phyloP scores from a whole-genome alignment of 2,113 vertebrate genomes.

The Gorsachius goisagi region DNA sequence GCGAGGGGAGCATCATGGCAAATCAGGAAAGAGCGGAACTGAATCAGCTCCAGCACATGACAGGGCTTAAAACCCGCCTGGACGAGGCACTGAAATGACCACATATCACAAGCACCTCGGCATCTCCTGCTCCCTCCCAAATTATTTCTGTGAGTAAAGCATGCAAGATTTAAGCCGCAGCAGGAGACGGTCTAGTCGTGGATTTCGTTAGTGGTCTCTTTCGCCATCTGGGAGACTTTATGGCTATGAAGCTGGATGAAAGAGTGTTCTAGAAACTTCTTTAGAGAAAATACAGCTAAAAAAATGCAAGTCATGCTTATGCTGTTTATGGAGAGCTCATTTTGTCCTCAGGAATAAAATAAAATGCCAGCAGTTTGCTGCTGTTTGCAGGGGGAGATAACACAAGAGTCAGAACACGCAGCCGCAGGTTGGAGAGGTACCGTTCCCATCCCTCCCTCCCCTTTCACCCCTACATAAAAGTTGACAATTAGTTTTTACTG shows the following conservation, averaged over 20 bases:
- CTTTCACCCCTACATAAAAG: slow-evolving; percentile 56
- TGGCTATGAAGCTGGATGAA: neutral
- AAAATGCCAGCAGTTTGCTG: neutral
- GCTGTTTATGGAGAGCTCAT: neutral
- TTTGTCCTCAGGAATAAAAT: neutral
- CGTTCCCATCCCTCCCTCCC: neutral
- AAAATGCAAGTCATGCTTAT: neutral
- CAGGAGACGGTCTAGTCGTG: neutral
- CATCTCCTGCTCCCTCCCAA: neutral
- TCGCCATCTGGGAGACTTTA: neutral
- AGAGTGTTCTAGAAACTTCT: slow-evolving; percentile 26
- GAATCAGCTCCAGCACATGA: slow-evolving; percentile 13
- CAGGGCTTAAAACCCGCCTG: neutral
- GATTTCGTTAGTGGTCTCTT: slow-evolving; percentile 13
- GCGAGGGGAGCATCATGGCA: neutral
- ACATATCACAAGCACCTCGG: neutral
- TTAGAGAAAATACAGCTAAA: neutral
- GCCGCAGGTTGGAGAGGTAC: neutral
- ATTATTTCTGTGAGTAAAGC: neutral
- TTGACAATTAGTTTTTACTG: slow-evolving; percentile 78
- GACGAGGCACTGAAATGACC: neutral
- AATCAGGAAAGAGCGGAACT: neutral
- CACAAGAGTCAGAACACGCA: neutral
- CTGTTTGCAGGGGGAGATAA: neutral
- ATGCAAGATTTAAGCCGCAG: neutral